Base-by-base conservation (phyloP, 2,113 vertebrate species). In the Perca flavescens region DNA sequence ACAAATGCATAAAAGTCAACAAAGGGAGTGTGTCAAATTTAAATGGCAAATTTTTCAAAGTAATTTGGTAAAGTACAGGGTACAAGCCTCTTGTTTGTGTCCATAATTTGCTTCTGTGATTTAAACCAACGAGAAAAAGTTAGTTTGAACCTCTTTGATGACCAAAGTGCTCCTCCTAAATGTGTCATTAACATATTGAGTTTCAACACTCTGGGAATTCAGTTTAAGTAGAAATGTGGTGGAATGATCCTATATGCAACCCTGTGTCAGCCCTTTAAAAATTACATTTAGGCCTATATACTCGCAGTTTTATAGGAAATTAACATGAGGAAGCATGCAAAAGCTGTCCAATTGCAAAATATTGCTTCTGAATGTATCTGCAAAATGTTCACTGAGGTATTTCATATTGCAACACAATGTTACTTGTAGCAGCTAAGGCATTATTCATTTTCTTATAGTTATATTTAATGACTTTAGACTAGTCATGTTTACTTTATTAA, bases 1-100 rank as follows among this genome's bases (percentile, higher is more conserved):
- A 66, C 53, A 28, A 34, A 54, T 54, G 76, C 43, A 58, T 28
- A 54, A 69, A 69, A 80, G 66, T 62, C 54, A 67, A 49, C n/a
- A 34, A 34, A 34, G n/a, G 16, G 31, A 65, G 60, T 70, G 13
- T 74, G 10, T 34, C 9, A 21, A 28, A 58, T 72, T 28, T 17
- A 57, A 68, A 58, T 66, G 60, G 19, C 8, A 14, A 11, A 49
- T 31, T 52, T 68, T 52, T 67, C 11, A 65, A 58, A 73, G 61
- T 64, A 14, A 43, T 28, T 66, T 21, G 47, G 31, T 22, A 21
- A n/a, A 47, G 7, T n/a, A 50, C 47, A 61, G n/a, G n/a, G 46
- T 6, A 12, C 36, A 34, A 47, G 36, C 2, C 8, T 56, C 2
- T 17, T 52, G 66, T 66, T 19, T 61, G 31, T 52, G 31, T 28